phyloP scores from a whole-genome alignment of 2,888 invertebrate genomes.

The Neoscelio sp. region DNA sequence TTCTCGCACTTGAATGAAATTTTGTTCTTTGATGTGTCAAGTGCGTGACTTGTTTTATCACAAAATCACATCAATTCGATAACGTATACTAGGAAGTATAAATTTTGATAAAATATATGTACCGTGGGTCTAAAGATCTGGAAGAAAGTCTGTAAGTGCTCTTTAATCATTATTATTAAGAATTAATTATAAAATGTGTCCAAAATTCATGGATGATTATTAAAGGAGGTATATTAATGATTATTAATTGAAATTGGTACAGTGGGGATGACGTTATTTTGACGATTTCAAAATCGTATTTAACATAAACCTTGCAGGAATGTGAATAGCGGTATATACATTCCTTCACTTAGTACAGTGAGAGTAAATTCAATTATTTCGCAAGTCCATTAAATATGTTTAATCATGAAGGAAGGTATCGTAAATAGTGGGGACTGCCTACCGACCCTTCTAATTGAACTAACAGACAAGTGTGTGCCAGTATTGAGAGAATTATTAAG shows the following conservation, averaged over 20 bases:
- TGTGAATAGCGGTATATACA: slow-evolving; percentile 14
- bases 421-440: slow-evolving; percentile 38
- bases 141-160: no score
- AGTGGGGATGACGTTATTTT: neutral
- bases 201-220: no score
- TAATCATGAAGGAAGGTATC: slow-evolving; percentile 60
- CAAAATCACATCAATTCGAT: neutral
- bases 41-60: neutral
- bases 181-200: no score
- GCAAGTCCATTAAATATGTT: slow-evolving; percentile 61
- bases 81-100: neutral
- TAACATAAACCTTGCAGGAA: neutral
- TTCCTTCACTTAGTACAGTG: slow-evolving; percentile 14
- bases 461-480: slow-evolving; percentile 48
- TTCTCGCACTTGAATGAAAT: neutral
- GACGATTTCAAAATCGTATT: slow-evolving; percentile 9
- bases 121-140: no score
- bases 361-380: slow-evolving; percentile 58
- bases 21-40: neutral
- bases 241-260: no score
- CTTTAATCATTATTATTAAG: no score
- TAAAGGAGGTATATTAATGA: no score
- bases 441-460: slow-evolving; percentile 57
- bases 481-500: slow-evolving; percentile 58
- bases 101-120: slow-evolving; percentile 23